Evolutionary conservation across 2,888 invertebrate genomes (phyloP), one percentile per base, ranked within the genome.

Genomic region (Notodromas monacha): DNA sequence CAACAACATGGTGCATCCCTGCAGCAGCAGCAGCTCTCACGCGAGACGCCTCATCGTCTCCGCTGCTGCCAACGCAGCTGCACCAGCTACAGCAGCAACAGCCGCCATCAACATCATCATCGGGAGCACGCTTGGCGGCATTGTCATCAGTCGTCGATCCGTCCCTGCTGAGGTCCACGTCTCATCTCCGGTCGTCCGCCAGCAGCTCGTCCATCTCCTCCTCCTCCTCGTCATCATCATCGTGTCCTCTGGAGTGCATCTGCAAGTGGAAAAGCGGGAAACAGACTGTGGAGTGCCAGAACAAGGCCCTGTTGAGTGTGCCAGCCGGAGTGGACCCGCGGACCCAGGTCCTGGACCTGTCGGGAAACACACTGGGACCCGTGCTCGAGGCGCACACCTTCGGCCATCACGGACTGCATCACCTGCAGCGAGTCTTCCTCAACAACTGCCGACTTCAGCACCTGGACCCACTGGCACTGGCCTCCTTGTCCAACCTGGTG

Each of bases 211-310:
- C n/a, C n/a, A n/a, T n/a, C n/a, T n/a, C n/a, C n/a, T n/a, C n/a
- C n/a, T n/a, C n/a, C n/a, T n/a, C n/a, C n/a, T n/a, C n/a, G n/a
- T n/a, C n/a, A n/a, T n/a, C n/a, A n/a, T n/a, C n/a, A n/a, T n/a
- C 61, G 30, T 77, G 76, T 46, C 76, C 76, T 14, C 53, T 60
- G 16, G 61, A 63, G 38, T 81, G 79, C 49, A 56, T 63, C 33
- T 81, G 81, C 56, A 76, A 74, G 48, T 79, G 79, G 79, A 77
- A 76, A 49, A 68, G 68, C 44, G 79, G 79, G 29, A 81, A 81
- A 45, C 68, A 76, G 45, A 70, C 72, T 38, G 76, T 74, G 30
- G 76, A 79, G 48, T 81, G 81, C 50, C 60, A 66, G 30, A 65
- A 68, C 36, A 67, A 68, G 44, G 65, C 63, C 32, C 54, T 79